Conservation (phyloP, 1,140 invertebrate species). For the Apis laboriosa region DNA sequence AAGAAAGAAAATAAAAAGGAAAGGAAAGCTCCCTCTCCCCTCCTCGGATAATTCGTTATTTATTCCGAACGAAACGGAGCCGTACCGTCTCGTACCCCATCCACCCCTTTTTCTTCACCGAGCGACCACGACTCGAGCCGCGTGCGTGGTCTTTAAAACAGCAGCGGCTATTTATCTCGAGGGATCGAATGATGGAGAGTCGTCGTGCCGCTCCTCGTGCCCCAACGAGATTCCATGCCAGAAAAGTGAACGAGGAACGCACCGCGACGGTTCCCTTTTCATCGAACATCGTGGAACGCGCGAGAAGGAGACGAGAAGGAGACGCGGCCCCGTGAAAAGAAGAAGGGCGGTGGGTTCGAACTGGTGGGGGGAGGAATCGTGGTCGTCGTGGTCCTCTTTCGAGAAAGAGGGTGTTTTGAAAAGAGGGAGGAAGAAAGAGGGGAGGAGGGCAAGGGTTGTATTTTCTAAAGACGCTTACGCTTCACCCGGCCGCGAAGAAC, state of each 20-base stretch:
- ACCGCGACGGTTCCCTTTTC: slow-evolving; percentile 43
- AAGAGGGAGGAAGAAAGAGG: slow-evolving; percentile 7
- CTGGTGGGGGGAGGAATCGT: slow-evolving; percentile 5
- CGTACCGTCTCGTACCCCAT: too few relatives aligned
- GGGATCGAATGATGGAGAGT: slow-evolving; percentile 28
- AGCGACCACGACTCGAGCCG: too few relatives aligned
- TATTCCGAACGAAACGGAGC: too few relatives aligned
- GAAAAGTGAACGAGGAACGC: slow-evolving; percentile 47
- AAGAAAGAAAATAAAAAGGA: slow-evolving; percentile 6
- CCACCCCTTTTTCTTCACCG: too few relatives aligned
- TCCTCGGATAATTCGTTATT: not conserved
- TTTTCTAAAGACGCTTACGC: slow-evolving; percentile 66
- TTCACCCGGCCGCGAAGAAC: slow-evolving; percentile 57
- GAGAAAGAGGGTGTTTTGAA: not conserved
- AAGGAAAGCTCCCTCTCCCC: not conserved
- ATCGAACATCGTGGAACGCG: not conserved
- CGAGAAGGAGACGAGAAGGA: too few relatives aligned
- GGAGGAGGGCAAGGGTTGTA: slow-evolving; percentile 47
- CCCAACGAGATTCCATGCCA: slow-evolving; percentile 41
- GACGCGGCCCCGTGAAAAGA: slow-evolving; percentile 35
- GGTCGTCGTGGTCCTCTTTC: not conserved
- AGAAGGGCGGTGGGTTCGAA: not conserved
- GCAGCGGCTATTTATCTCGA: slow-evolving; percentile 48
- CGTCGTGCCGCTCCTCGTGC: slow-evolving; percentile 38
- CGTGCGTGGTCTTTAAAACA: not conserved